Evolutionary conservation across 1,140 invertebrate species (phyloP).

Genomic region (Cydia fagiglandana): DNA sequence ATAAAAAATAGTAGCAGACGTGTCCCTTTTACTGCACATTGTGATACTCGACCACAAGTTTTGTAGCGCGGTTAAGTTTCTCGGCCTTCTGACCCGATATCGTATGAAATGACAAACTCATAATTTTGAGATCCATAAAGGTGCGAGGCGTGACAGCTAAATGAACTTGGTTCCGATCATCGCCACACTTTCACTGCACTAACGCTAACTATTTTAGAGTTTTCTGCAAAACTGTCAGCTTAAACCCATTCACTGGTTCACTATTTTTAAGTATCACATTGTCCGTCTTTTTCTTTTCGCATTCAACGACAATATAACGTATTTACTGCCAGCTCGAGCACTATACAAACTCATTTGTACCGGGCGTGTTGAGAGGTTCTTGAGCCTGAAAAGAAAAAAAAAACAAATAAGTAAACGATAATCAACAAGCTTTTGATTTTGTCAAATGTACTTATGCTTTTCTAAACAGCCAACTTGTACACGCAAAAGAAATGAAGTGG

Average conservation of each 20-base stretch:
- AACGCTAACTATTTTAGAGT: conserved; percentile 58
- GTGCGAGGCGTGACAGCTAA: conserved; percentile 48
- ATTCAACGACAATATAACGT: conserved; percentile 71
- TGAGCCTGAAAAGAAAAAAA: conserved; percentile 82
- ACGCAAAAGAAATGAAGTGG: conserved; percentile 25
- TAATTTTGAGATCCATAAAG: conserved; percentile 63
- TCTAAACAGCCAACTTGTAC: conserved; percentile 27
- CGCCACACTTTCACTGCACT: conserved; percentile 58
- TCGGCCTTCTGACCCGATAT: conserved; percentile 30
- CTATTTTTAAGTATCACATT: conserved; percentile 69
- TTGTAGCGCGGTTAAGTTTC: conserved; percentile 12
- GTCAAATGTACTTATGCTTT: neutral
- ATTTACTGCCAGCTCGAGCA: conserved; percentile 70
- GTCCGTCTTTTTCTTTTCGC: conserved; percentile 77
- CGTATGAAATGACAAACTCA: conserved; percentile 36
- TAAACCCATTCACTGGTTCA: conserved; percentile 68
- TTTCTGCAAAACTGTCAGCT: conserved; percentile 60
- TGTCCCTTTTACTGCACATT: conserved; percentile 45
- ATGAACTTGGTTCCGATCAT: conserved; percentile 56
- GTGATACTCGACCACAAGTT: conserved; percentile 46
- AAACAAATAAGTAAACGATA: conserved; percentile 11
- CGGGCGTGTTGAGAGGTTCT: conserved; percentile 85
- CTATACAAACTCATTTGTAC: conserved; percentile 86
- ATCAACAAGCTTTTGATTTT: neutral
- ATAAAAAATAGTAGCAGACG: conserved; percentile 50